A percentile compares a stretch with the other conserved stretches of the same genome.
Evolutionary conservation across 2,113 vertebrate species (phyloP).

Genomic region (Planiliza haematocheilus): DNA sequence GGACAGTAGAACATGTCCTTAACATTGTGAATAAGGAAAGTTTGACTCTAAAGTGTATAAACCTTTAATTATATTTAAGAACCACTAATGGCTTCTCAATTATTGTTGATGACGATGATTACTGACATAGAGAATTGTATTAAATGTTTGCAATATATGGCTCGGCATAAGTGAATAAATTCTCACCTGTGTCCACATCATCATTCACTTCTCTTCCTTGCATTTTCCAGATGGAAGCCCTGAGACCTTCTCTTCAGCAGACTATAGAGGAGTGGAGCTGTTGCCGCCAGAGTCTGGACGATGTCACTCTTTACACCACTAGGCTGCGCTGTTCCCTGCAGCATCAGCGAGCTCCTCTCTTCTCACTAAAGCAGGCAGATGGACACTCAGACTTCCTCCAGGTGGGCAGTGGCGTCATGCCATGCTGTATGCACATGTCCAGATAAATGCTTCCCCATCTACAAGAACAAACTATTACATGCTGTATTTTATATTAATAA

Average conservation of each 20-base stretch:
- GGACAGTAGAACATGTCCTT: too few species aligned
- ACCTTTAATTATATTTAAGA: too few species aligned
- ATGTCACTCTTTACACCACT: slow-evolving; percentile 75
- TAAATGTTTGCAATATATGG: too few species aligned
- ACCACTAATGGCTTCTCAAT: too few species aligned
- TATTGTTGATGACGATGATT: too few species aligned
- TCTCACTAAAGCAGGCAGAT: slow-evolving; percentile 82
- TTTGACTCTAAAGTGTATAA: too few species aligned
- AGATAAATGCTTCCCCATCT: neutral
- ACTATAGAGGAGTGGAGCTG: slow-evolving; percentile 79
- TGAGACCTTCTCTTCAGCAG: slow-evolving; percentile 73
- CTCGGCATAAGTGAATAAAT: neutral
- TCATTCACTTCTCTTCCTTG: neutral
- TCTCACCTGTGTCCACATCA: neutral
- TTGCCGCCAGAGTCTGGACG: slow-evolving; percentile 78
- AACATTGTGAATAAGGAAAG: too few species aligned
- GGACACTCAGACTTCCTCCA: slow-evolving; percentile 83
- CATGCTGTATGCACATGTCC: neutral
- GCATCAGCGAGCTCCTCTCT: slow-evolving; percentile 70
- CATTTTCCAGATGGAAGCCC: slow-evolving; percentile 72
- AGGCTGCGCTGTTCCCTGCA: slow-evolving; percentile 80
- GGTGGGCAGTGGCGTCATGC: slow-evolving; percentile 77
- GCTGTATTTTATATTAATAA: too few species aligned
- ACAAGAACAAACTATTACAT: neutral
- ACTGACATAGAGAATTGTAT: too few species aligned